Evolutionary conservation across 2,113 vertebrate genomes (phyloP).

Genomic region (Rhinolophus sinicus): DNA sequence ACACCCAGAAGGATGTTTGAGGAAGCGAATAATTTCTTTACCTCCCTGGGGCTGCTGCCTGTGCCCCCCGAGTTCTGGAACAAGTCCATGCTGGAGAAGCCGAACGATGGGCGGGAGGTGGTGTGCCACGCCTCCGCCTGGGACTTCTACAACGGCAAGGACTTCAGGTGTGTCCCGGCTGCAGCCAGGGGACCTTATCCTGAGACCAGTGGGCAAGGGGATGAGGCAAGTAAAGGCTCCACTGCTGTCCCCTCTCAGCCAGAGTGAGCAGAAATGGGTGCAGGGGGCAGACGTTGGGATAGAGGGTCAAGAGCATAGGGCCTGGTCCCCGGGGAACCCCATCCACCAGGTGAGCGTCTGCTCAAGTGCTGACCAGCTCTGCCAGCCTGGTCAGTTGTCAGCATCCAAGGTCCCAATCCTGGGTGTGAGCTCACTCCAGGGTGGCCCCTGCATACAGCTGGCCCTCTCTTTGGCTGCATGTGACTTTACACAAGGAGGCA

Average conservation of each 20-base stretch:
- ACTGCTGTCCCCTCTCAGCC: not conserved
- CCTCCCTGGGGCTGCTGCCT: constrained; percentile 90
- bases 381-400: not conserved
- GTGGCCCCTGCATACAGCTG: rapidly evolving
- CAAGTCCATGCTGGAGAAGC: constrained; percentile 89
- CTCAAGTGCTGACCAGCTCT: not conserved
- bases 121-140: constrained; percentile 90
- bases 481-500: not conserved
- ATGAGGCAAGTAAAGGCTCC: not conserved
- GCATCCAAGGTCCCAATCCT: not conserved
- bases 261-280: not conserved
- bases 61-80: constrained; percentile 90
- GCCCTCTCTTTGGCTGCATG: not conserved
- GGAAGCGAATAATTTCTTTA: constrained; percentile 93
- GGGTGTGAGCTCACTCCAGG: not conserved
- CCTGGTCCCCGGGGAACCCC: not conserved
- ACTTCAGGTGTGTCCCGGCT: constrained; percentile 84
- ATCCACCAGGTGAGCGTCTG: not conserved
- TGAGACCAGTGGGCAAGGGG: not conserved
- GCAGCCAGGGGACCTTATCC: not conserved
- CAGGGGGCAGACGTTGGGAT: not conserved
- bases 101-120: constrained; percentile 83
- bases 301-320: not conserved
- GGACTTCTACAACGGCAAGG: constrained; percentile 91
- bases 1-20: constrained; percentile 92